Conservation (phyloP, 2,888 invertebrate genomes). For the Dinocampus coccinellae region DNA sequence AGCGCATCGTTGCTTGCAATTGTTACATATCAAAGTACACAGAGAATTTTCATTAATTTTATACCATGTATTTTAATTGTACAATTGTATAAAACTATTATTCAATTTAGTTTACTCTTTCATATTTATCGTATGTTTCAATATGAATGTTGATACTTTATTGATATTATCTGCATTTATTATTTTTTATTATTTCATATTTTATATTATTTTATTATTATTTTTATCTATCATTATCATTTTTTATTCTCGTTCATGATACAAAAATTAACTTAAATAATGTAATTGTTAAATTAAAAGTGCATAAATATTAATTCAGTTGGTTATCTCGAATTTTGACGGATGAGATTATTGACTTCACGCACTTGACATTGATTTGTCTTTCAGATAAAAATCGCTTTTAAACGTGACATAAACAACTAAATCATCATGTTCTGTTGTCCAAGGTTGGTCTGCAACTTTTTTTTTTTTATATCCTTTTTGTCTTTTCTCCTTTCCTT, state of each 20-base stretch:
- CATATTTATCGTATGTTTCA: too few species aligned
- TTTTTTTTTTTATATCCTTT: neutral
- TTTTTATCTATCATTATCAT: too few species aligned
- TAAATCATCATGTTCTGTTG: neutral
- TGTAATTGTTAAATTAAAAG: neutral
- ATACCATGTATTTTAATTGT: neutral
- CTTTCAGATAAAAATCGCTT: conserved; percentile 5
- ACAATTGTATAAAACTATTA: neutral
- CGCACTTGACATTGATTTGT: conserved; percentile 4
- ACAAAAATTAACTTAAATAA: too few species aligned
- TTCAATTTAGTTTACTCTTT: neutral
- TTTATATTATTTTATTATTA: neutral
- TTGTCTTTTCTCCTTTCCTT: neutral
- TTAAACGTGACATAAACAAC: neutral
- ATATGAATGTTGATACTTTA: neutral
- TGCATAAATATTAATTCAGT: neutral
- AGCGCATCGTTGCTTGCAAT: conserved; percentile 20
- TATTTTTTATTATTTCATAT: neutral
- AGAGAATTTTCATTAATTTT: neutral
- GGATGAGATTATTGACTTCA: neutral
- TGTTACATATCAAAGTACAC: conserved; percentile 21
- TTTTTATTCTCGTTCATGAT: too few species aligned
- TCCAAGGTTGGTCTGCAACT: neutral
- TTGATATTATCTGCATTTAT: neutral
- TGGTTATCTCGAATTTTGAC: neutral